Base-by-base conservation (phyloP, 2,113 vertebrate species). In the Numenius arquata region DNA sequence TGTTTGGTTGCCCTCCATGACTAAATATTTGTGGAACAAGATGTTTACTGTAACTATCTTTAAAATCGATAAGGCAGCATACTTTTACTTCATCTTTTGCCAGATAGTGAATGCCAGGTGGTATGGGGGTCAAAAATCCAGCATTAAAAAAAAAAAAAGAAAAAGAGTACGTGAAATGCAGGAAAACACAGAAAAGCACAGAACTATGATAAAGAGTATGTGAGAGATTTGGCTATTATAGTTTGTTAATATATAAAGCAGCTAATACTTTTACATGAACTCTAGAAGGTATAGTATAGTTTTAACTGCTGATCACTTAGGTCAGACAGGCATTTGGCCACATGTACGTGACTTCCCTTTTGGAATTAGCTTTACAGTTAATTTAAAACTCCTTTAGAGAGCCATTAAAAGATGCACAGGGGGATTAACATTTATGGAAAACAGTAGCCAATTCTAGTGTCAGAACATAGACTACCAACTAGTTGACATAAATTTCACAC, bases 21-120 rank as follows among this genome's bases (percentile, higher is more conserved):
- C 72, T 96, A 95, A 97, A 96, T 97, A 97, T 97, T 97, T 98
- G 97, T 97, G 96, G 96, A 97, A 97, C 88, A 96, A 96, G 92
- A 93, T 96, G 86, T 94, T 97, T 95, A 93, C 87, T 67, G 70
- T 95, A 96, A 96, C 95, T 97, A 95, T 97, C 85, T 90, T 96
- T 96, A 90, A 95, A 94, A 92, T 97, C 92, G 6, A 97, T 97
- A 96, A 96, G 73, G 93, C 78, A 94, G 89, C 74, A 86, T 93
- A 95, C 76, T 96, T 97, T 97, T 93, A 84, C 89, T 96, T 96
- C 92, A 95, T 97, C 88, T 94, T 97, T 91, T 96, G 93, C 96
- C 90, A 97, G 88, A 92, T 58, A 96, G 93, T 91, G 86, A 96
- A 90, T 90, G 91, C 91, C 95, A 94, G 93, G 82, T 93, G 87